Percentiles rank a stretch among this genome's conserved stretches.
These are phyloP conservation scores for Papilio xuthus DNA, from an alignment of 1,140 invertebrate species.

Conservation along the genomic window DNA sequence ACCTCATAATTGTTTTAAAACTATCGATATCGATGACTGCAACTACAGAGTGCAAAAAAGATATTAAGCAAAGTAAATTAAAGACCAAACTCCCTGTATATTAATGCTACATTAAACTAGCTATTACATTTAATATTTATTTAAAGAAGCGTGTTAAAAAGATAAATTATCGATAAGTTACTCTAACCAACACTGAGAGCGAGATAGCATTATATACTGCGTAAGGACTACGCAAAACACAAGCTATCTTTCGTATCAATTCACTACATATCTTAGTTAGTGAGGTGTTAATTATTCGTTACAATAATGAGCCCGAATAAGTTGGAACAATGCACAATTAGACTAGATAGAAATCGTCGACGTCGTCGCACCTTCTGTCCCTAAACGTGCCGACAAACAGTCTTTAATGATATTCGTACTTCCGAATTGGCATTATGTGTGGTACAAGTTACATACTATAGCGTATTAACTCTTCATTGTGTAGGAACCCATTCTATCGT, in stretches of 20 bases:
- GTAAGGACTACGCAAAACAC: not conserved
- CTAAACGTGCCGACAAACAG: slow-evolving; percentile 48
- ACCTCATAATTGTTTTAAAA: too few relatives aligned
- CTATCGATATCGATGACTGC: too few relatives aligned
- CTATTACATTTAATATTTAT: too few relatives aligned
- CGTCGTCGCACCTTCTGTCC: slow-evolving; percentile 31
- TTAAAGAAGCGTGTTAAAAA: too few relatives aligned
- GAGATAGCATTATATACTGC: not conserved
- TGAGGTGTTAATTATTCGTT: slow-evolving; percentile 26
- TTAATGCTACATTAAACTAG: too few relatives aligned
- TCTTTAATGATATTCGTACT: slow-evolving; percentile 59
- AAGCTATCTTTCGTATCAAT: not conserved
- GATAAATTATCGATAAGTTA: too few relatives aligned
- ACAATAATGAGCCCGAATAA: slow-evolving; percentile 16
- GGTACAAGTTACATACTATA: slow-evolving; percentile 45
- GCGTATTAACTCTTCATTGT: slow-evolving; percentile 33
- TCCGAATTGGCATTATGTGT: slow-evolving; percentile 55
- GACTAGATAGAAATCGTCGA: slow-evolving; percentile 35
- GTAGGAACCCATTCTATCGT: too few relatives aligned
- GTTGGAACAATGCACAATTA: slow-evolving; percentile 44
- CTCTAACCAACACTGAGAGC: not conserved
- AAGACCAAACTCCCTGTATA: too few relatives aligned
- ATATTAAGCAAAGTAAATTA: too few relatives aligned
- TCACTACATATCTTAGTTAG: not conserved
- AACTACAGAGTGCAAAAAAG: too few relatives aligned